Evolutionary conservation across 2,797 vertebrate genomes (phyloP).

Genomic region (Melanotaenia pygmaea): DNA sequence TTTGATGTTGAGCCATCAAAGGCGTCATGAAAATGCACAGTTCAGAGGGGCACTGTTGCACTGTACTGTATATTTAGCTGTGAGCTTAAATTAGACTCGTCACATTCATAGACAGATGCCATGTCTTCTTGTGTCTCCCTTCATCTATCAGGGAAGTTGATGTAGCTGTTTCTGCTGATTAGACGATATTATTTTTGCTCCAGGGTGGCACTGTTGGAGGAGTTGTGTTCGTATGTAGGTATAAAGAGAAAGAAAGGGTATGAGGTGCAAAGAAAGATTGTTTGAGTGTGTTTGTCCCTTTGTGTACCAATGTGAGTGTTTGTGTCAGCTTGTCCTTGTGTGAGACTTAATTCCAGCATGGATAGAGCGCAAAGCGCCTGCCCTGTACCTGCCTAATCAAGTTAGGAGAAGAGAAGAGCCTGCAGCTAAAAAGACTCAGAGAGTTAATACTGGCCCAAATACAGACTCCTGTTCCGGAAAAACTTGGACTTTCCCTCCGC

Average conservation of each 20-base stretch:
- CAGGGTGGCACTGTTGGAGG: conserved; percentile 9
- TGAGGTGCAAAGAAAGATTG: conserved; percentile 3
- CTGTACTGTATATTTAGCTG: conserved; percentile 72
- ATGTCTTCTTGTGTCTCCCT: conserved; percentile 28
- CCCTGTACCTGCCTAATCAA: conserved; percentile 58
- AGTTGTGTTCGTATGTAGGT: conserved; percentile 1
- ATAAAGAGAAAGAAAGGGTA: conserved; percentile 5
- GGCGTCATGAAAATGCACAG: conserved; percentile 47
- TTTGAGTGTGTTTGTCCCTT: conserved; percentile 12
- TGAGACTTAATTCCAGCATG: conserved; percentile 18
- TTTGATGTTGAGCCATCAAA: conserved; percentile 80
- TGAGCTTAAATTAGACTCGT: conserved; percentile 73
- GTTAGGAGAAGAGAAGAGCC: conserved; percentile 39
- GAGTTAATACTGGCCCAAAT: conserved; percentile 54
- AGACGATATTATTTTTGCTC: conserved; percentile 40
- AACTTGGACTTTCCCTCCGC: conserved; percentile 38
- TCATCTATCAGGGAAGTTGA: conserved; percentile 41
- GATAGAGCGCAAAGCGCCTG: conserved; percentile 36
- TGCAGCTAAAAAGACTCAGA: conserved; percentile 38
- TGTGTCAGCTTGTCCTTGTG: conserved; percentile 37
- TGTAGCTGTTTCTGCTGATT: conserved; percentile 43
- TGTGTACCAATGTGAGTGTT: conserved; percentile 11
- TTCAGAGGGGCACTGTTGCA: conserved; percentile 65
- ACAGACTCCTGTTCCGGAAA: conserved; percentile 50
- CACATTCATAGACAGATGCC: conserved; percentile 59